phyloP scores from a whole-genome alignment of 2,888 invertebrate species.

The Abrostola triplasia region DNA sequence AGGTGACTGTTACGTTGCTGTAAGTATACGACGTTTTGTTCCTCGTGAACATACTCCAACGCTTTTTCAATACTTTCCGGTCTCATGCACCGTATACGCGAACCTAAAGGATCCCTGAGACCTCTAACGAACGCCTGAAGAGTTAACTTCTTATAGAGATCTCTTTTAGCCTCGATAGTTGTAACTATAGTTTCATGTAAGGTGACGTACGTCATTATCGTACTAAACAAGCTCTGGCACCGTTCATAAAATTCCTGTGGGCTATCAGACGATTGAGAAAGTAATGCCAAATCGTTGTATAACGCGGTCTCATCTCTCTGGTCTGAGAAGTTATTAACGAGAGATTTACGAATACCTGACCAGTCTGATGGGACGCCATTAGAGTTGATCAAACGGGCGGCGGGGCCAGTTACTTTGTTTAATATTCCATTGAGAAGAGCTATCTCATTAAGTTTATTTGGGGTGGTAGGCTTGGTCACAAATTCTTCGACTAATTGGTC shows the following conservation, averaged over 20 bases:
- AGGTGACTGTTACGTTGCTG: constrained; percentile 33
- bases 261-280: constrained; percentile 35
- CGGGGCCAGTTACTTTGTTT: constrained; percentile 47
- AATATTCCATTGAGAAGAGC: constrained; percentile 41
- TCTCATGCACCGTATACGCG: constrained; percentile 54
- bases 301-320: constrained; percentile 52
- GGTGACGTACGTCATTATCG: constrained; percentile 45
- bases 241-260: constrained; percentile 53
- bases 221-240: constrained; percentile 53
- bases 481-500: background rate
- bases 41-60: constrained; percentile 50
- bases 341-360: constrained; percentile 38
- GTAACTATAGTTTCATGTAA: constrained; percentile 43
- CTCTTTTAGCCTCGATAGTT: constrained; percentile 41
- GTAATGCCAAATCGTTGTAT: constrained; percentile 45
- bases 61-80: constrained; percentile 50
- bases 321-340: constrained; percentile 52
- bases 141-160: constrained; percentile 48
- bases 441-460: too few relatives aligned
- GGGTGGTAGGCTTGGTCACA: too few relatives aligned
- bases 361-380: constrained; percentile 51
- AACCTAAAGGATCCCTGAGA: constrained; percentile 46
- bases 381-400: constrained; percentile 47
- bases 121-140: constrained; percentile 50
- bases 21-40: constrained; percentile 44